A percentile compares a stretch with the other conserved stretches of the same genome.
Evolutionary conservation across 37 sponge, comb jelly and placozoan species (phyloP).

Genomic region (Beroe ovata): DNA sequence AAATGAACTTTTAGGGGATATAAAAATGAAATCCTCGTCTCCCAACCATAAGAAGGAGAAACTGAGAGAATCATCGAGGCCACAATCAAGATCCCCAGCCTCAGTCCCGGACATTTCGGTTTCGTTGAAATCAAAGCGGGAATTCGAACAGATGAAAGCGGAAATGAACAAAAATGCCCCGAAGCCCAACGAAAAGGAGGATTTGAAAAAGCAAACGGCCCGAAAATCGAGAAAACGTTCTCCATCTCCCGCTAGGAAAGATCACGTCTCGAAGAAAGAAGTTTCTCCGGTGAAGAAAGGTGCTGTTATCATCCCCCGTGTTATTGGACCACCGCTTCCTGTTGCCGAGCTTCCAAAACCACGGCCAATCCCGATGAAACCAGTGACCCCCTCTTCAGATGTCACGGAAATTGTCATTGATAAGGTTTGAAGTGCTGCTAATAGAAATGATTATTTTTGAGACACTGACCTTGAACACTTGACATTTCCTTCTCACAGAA

Average conservation of each 20-base stretch:
- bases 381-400: too few species aligned
- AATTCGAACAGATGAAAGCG: conserved; percentile 58
- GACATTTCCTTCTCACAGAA: not conserved
- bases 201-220: not conserved
- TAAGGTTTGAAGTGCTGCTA: too few species aligned
- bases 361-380: too few species aligned
- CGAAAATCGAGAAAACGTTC: not conserved
- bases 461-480: not conserved
- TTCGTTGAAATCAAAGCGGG: conserved; percentile 49
- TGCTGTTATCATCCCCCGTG: too few species aligned
- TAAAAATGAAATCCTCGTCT: not conserved
- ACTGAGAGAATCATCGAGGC: not conserved
- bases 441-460: not conserved
- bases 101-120: conserved; percentile 6
- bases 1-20: not conserved
- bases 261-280: not conserved
- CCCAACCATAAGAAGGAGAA: conserved; percentile 19
- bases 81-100: conserved; percentile 1
- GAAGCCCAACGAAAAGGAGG: not conserved
- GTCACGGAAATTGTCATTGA: too few species aligned
- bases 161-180: conserved; percentile 32
- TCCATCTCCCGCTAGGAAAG: not conserved
- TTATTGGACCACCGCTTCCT: too few species aligned
- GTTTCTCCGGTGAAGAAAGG: too few species aligned
- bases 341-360: too few species aligned